Conservation (phyloP, 2,113 vertebrate genomes). For the Nesoenas mayeri region DNA sequence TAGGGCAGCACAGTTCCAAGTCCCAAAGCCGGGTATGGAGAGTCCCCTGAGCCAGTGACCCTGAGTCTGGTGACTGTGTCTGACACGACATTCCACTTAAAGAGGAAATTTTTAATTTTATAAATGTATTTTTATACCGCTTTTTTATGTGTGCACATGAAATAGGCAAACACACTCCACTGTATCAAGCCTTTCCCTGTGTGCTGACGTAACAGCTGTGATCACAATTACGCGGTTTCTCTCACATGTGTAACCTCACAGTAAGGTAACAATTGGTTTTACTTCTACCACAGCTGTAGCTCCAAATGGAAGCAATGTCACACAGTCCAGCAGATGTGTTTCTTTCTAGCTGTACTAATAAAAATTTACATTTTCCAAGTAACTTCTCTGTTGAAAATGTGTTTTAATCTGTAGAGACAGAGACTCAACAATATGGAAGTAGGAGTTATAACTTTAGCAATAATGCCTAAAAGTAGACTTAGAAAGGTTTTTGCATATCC, state of each 20-base stretch:
- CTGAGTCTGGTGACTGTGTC: neutral
- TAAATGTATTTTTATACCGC: slow-evolving; percentile 80
- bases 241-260: neutral
- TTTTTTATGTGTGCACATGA: slow-evolving; percentile 64
- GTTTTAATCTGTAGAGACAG: neutral
- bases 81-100: slow-evolving; percentile 72
- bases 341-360: slow-evolving; percentile 50
- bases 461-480: neutral
- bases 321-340: neutral
- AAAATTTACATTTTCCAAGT: slow-evolving; percentile 48
- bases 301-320: neutral
- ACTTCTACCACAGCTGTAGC: neutral
- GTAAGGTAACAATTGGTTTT: neutral
- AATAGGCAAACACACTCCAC: neutral
- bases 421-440: neutral
- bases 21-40: accelerated
- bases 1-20: neutral
- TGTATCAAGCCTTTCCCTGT: neutral
- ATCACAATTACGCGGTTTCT: neutral
- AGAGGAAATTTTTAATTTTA: slow-evolving; percentile 74
- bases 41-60: neutral
- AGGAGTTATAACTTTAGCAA: neutral
- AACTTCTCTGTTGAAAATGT: neutral
- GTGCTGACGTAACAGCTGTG: neutral
- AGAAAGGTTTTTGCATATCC: neutral